Base-by-base conservation (phyloP, 2,113 vertebrate species). In the Engraulis encrasicolus region DNA sequence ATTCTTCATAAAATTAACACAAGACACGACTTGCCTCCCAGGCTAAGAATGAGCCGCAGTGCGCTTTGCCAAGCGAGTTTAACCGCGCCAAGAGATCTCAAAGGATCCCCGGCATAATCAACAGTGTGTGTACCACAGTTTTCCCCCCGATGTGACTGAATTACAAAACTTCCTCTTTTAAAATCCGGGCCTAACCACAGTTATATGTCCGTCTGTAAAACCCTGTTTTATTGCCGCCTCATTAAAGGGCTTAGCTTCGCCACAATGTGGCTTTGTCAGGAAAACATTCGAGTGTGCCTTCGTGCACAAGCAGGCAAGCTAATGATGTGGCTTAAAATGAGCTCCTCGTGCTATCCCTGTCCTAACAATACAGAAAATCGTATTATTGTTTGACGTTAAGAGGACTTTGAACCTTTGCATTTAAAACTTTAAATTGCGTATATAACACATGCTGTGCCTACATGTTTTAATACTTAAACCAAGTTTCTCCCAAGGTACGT, bases 91-190 rank as follows among this genome's bases (percentile, higher is more conserved):
- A 85, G 31, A 82, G 34, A 11, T 18, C 71, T 50, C 49, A 80
- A 66, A 78, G 77, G 82, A 80, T 77, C 78, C 78, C 82, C 66
- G n/a, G 34, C 66, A 74, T 74, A 74, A 83, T 85, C 58, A 83
- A 48, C 86, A 49, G 77, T 54, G 74, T 61, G 34, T n/a, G n/a
- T n/a, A n/a, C n/a, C 48, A 82, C 85, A 1, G 23, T 80, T 80
- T 80, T 78, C 34, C 27, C n/a, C 79, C 36, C 78, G 36, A 38
- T 31, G 36, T 14, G 77, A 82, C 54, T 87, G 61, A 74, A 34
- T 74, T 34, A 74, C 31, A 74, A 74, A 31, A 14, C 66, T 74
- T 74, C 66, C 66, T 74, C 27, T 74, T 74, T 74, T 34, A 5
- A 81, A 38, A 38, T 52, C n/a, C n/a, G 31, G 58, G 15, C 14